Base-by-base conservation (phyloP, 2,888 invertebrate genomes). In the Zaprionus bogoriensis region DNA sequence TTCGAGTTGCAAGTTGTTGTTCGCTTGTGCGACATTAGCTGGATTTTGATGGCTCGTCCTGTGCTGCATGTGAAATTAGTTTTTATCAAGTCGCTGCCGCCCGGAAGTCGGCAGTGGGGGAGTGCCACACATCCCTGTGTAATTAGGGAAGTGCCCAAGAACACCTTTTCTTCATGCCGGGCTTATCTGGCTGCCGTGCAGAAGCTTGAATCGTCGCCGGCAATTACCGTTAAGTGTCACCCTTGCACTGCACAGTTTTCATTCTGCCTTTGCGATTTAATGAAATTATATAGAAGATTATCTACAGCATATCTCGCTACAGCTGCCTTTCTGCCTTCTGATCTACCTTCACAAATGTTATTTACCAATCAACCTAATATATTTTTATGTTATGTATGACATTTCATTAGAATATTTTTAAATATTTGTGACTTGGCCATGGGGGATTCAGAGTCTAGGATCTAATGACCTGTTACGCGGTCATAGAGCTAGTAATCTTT, bases 41-140 rank as follows among this genome's bases (percentile, higher is more conserved):
- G 86, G 80, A 85, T 85, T 83, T 76, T 78, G 80, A 80, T 78
- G 77, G 71, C 58, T 76, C 72, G 77, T 62, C 63, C 77, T 66
- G 85, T 77, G 83, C 64, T 78, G 83, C 86, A 84, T 84, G 77
- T 74, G 86, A 83, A 84, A 85, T 84, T 83, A 84, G 82, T 82
- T 82, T 65, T 48, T 62, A 57, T 52, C 58, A 39, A 41, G 23
- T 25, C 19, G 17, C 30, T 19, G 7, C 39, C 6, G 27, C 7
- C 4, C 3, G 6, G 22, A 1, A 1, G n/a, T n/a, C n/a, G 38
- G 17, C n/a, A 12, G 10, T 36, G 41, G 20, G 4, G 19, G 28
- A 5, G 55, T 55, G 67, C 54, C 59, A 52, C 74, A 25, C 47
- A 66, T 67, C 70, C 67, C 79, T 79, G 69, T 79, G 79, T 85